Evolutionary conservation across 2,888 invertebrate genomes (phyloP), one percentile per base, ranked within the genome.

Genomic region (Sinotaia quadrata): DNA sequence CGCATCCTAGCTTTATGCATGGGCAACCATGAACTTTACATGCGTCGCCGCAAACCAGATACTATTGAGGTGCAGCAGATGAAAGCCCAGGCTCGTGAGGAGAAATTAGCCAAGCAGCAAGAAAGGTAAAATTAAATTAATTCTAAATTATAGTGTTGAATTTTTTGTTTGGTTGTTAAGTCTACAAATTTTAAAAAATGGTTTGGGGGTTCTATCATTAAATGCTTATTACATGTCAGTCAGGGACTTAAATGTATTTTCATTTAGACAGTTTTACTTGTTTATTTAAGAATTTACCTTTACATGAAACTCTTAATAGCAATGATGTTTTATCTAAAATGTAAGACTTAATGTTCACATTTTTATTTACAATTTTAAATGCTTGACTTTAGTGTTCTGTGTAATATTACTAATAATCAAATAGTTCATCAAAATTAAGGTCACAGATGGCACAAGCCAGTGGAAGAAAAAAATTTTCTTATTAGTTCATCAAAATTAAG

Each of bases 11-110:
- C 98, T 68, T 91, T 99, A 69, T 99, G 99, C 89, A 99, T 99
- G 98, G 99, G 98, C 84, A 99, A 99, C 91, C 98, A 99, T 90
- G 98, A 99, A 90, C 91, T 99, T 82, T 99, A 98, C 90, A 98
- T 99, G 98, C 92, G 98, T 71, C 92, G 99, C 79, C 93, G 99
- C 87, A 99, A 98, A 90, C 98, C 98, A 29, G 99, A 99, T 90
- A 98, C 98, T 79, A 98, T 99, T 87, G 99, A 99, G 84, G 98
- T 99, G 74, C 98, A 99, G 90, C 99, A 99, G 91, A 99, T 99
- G 99, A 99, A 99, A 91, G 97, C 98, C 77, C 98, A 99, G 91
- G 98, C 98, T 7, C 90, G 95, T 10, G 98, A 98, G 88, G 98
- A 98, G 89, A 97, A 97, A 88, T 91, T 94, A 76, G 94, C 95